A percentile compares a stretch with the other conserved stretches of the same genome.
These are phyloP conservation scores for Cecidostiba fungosa DNA, from an alignment of 2,888 invertebrate species.

Conservation along the genomic window DNA sequence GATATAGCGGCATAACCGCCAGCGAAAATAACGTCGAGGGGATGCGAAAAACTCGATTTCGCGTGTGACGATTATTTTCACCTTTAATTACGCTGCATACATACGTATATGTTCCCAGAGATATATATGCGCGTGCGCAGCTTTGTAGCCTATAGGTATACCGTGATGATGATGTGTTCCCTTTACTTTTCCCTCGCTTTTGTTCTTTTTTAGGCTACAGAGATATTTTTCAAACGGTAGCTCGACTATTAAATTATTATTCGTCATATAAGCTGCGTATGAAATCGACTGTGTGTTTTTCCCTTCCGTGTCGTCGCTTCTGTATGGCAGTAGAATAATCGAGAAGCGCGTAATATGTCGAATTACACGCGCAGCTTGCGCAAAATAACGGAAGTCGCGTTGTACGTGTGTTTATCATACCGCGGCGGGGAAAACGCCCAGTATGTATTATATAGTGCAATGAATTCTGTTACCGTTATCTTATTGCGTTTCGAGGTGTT, in stretches of 20 bases:
- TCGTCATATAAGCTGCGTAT: neutral
- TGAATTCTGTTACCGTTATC: neutral
- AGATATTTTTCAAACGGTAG: slow-evolving; percentile 48
- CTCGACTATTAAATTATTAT: slow-evolving; percentile 26
- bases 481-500: neutral
- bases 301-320: slow-evolving; percentile 1
- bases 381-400: slow-evolving; percentile 42
- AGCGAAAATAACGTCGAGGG: neutral
- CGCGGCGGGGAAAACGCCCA: slow-evolving; percentile 13
- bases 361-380: slow-evolving; percentile 31
- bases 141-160: neutral
- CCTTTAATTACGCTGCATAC: slow-evolving; percentile 31
- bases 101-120: neutral
- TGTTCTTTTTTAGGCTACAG: slow-evolving; percentile 16
- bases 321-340: neutral
- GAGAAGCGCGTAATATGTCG: slow-evolving; percentile 17
- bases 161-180: neutral
- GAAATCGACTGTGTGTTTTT: neutral
- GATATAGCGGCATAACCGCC: neutral
- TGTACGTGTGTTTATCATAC: neutral
- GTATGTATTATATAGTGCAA: neutral
- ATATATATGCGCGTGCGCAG: neutral
- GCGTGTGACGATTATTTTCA: slow-evolving; percentile 31
- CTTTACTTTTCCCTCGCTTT: neutral
- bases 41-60: slow-evolving; percentile 29